Base-by-base conservation (phyloP, 2,797 vertebrate species). In the Xenopus petersii region DNA sequence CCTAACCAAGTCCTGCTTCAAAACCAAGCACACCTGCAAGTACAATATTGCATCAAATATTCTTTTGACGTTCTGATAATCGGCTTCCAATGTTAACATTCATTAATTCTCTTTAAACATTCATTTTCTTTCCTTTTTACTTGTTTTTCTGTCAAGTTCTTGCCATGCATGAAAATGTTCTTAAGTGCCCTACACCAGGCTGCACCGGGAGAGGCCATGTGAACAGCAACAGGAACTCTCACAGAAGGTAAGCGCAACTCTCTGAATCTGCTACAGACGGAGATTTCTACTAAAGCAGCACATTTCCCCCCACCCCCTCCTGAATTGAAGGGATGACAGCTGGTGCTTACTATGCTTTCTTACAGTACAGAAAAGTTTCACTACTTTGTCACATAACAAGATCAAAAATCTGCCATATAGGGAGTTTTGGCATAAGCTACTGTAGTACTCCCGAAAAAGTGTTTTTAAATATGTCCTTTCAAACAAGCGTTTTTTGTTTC, bases 221-320 rank as follows among this genome's bases (percentile, higher is more conserved):
- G 91, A 99, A 98, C 94, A 99, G 97, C 95, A 99, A 99, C 97
- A 95, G 97, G 95, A 99, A 99, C 93, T 99, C 97, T 65, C 97
- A 99, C 91, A 85, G 97, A 92, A 99, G 97, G 97, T 99, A 94
- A 96, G 96, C 85, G 81, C 67, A 70, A 78, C 72, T 84, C 79
- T 64, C 73, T 73, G 81, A 79, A 77, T 70, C 80, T 77, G 61
- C 76, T 79, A 70, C 71, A 79, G 76, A 79, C 51, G 61, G 75
- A 84, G 81, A 82, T 0, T 81, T 83, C 83, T 83, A 65, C 77
- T 47, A 58, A 26, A 70, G 77, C 84, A 81, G 69, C 83, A 82
- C 75, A 80, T 79, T 75, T 80, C 74, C 74, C 81, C 26, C 68
- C 59, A 49, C 71, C 71, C 77, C 76, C 80, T 24, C 15, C 64